A percentile compares a stretch with the other conserved stretches of the same genome.
Conservation (phyloP, 2,888 invertebrate genomes). For the Morpho achilles region DNA sequence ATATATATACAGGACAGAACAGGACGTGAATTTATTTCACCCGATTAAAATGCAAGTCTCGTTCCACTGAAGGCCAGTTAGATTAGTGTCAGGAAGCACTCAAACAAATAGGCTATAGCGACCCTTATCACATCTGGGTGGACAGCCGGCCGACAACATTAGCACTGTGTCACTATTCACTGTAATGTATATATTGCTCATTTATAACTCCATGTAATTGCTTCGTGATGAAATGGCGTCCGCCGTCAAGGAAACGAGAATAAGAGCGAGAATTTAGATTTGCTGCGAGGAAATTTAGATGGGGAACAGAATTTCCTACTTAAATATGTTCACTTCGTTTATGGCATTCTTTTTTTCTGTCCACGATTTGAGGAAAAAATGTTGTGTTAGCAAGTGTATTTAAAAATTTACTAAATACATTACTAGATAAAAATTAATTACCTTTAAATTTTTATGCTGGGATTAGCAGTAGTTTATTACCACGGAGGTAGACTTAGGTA, state of each 20-base stretch:
- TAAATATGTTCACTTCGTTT: too few relatives aligned
- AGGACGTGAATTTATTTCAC: conserved; percentile 5
- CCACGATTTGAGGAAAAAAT: too few relatives aligned
- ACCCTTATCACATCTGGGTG: conserved; percentile 48
- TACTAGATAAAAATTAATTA: too few relatives aligned
- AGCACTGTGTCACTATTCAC: conserved; percentile 51
- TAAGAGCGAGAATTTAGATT: conserved; percentile 9
- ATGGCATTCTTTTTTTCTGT: too few relatives aligned
- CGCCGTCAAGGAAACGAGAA: conserved; percentile 22
- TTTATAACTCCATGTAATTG: conserved; percentile 27
- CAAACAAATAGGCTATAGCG: conserved; percentile 43
- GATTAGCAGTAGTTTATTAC: too few relatives aligned
- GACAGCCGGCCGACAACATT: conserved; percentile 51
- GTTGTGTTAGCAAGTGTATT: too few relatives aligned
- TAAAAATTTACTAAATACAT: too few relatives aligned
- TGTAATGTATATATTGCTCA: conserved; percentile 29
- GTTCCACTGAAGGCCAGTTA: conserved; percentile 32
- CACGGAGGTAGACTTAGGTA: too few relatives aligned
- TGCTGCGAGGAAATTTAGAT: conserved; percentile 3
- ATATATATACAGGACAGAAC: not conserved
- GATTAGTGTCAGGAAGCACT: conserved; percentile 38
- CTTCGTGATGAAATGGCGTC: conserved; percentile 17
- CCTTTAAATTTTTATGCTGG: too few relatives aligned
- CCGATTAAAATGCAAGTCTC: conserved; percentile 23
- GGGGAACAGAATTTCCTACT: not conserved